A percentile compares a stretch with the other conserved stretches of the same genome.
phyloP scores from a whole-genome alignment of 2,797 vertebrate genomes.

The Silurus aristotelis region DNA sequence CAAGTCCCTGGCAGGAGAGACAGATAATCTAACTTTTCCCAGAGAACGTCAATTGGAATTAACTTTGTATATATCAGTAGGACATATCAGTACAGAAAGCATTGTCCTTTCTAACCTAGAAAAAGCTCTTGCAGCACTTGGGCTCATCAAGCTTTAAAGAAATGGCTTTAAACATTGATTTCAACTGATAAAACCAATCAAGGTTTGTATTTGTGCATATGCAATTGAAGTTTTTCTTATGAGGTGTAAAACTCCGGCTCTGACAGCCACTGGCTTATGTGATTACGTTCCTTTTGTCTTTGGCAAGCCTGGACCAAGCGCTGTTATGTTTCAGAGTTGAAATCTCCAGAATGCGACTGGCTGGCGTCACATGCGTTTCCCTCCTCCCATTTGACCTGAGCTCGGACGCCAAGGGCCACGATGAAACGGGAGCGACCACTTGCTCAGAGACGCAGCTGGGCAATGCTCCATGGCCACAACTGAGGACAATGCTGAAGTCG shows the following conservation, averaged over 20 bases:
- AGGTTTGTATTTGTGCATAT: not conserved
- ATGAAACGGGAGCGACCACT: conserved; percentile 66
- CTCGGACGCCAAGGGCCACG: conserved; percentile 55
- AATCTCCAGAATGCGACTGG: conserved; percentile 82
- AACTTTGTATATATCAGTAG: not conserved
- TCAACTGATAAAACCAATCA: not conserved
- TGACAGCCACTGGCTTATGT: conserved; percentile 72
- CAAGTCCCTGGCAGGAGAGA: not conserved
- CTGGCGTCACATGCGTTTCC: conserved; percentile 73
- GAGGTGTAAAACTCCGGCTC: conserved; percentile 61
- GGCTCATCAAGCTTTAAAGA: not conserved
- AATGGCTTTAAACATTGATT: not conserved
- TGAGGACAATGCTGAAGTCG: conserved; percentile 23
- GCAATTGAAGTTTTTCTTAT: not conserved
- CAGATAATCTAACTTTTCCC: conserved; percentile 13
- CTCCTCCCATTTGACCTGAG: conserved; percentile 69
- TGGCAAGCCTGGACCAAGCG: conserved; percentile 73
- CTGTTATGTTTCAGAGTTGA: conserved; percentile 73
- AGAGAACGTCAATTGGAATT: not conserved
- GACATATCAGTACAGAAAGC: conserved; percentile 7
- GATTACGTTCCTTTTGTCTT: conserved; percentile 68
- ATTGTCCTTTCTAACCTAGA: conserved; percentile 2
- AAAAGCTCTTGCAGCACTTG: not conserved
- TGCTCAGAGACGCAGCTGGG: conserved; percentile 62
- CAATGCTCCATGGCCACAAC: conserved; percentile 53